These are phyloP conservation scores for Rhinatrema bivittatum DNA, from an alignment of 2,797 vertebrate species.

Conservation along the genomic window DNA sequence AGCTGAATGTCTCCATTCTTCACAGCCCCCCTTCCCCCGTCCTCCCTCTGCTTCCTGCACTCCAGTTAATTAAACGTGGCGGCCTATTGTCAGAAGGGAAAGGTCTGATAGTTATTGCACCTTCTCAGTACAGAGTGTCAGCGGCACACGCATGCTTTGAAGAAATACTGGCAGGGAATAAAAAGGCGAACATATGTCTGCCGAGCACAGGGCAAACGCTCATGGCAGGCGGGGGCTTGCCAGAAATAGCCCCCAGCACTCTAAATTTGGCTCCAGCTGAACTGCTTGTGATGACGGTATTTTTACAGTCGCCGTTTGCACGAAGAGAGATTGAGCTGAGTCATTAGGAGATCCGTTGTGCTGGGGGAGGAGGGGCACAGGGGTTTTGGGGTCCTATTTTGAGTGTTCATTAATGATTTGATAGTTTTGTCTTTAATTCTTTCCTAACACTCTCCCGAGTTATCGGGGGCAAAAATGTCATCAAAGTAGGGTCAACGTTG, in stretches of 20 bases:
- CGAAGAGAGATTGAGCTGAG: not conserved
- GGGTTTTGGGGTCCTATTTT: no score
- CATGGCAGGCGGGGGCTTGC: not conserved
- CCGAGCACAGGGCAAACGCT: not conserved
- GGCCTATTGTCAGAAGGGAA: conserved; percentile 24
- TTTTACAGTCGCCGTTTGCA: not conserved
- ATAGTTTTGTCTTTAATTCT: no score
- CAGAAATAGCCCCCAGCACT: not conserved
- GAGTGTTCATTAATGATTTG: no score
- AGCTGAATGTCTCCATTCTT: not conserved
- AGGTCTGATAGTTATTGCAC: conserved; percentile 26
- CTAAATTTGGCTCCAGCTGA: not conserved
- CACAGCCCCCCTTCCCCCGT: not conserved
- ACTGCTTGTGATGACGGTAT: not conserved
- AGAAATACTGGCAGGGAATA: conserved; percentile 1
- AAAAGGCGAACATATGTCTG: not conserved
- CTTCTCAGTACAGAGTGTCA: conserved; percentile 21
- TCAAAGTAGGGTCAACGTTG: no score
- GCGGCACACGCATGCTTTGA: not conserved
- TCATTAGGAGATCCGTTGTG: not conserved
- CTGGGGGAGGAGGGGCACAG: no score
- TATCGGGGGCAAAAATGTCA: no score
- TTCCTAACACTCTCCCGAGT: no score
- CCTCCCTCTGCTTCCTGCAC: not conserved
- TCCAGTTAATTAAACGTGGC: conserved; percentile 41